Base-by-base conservation (phyloP, 2,888 invertebrate species). In the Drosophila lacicola region DNA sequence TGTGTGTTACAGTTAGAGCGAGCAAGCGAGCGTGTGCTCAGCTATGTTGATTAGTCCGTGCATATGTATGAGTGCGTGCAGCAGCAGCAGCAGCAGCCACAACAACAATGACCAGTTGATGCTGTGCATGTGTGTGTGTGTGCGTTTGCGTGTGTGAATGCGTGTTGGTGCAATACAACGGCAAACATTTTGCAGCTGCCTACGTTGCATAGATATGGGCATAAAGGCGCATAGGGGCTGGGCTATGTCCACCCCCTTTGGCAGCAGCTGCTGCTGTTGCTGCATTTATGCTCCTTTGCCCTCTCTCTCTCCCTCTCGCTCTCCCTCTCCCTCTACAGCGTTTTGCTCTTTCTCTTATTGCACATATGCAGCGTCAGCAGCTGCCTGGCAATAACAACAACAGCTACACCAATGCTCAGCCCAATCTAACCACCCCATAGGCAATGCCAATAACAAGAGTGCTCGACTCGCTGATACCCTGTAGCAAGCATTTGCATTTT, bases 331-430 rank as follows among this genome's bases (percentile, higher is more conserved):
- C 39, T 36, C 42, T 25, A 17, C 17, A 17, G 17, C 17, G 17
- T 25, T 19, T 21, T 64, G 8, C 8, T 29, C 8, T 51, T 55
- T 71, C 57, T 57, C 54, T 39, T 54, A 19, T 51, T 56, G 47
- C 56, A 53, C 63, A 70, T 75, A 75, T 76, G 74, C 75, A 73
- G 55, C 17, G 58, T 58, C 51, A 65, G 78, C 78, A 76, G 76
- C 76, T 74, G 76, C 47, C 36, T 21, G 36, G 14, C 44, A 56
- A 37, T 33, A 46, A 44, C 37, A 54, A 36, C 8, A 55, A 51
- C 53, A 63, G 56, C 6, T n/a, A 36, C 11, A 39, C 36, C 29
- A 37, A n/a, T 21, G 17, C 45, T 17, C 19, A 29, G 54, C 34
- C 37, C 25, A 41, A 14, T 41, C 49, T 21, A 74, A 55, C 70